Evolutionary conservation across 1,140 invertebrate species (phyloP), one percentile per base, ranked within the genome.

Genomic region (Pseudomyrmex flavicornis): DNA sequence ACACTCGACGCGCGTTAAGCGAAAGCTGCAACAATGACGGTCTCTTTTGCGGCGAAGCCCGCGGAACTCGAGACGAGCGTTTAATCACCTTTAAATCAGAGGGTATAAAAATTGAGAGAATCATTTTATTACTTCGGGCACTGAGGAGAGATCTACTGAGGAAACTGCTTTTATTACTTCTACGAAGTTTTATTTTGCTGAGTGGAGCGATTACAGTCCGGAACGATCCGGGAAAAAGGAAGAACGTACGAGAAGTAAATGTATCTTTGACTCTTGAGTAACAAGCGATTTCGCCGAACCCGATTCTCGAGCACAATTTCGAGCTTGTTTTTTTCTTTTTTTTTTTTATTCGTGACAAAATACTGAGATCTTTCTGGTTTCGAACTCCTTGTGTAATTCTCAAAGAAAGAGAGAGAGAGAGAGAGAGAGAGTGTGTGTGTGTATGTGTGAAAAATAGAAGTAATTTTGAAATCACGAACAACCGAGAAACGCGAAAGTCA

Each of bases 201-300:
- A 56, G 20, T 17, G 12, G 17, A 2, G 15, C 22, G 46, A 52
- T n/a, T 22, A 50, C 7, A 52, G 8, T 15, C 15, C 20, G 20
- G 20, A 70, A 7, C 48, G 17, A 5, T 5, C 20, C 15, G 17
- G 8, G 17, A 12, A 4, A 15, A n/a, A 61, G 17, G 12, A 9
- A 72, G 54, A 72, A 72, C 35, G 35, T 35, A 35, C 35, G 35
- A 7, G 5, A 15, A 26, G 12, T 10, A 73, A 74, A 74, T 61
- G 35, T 8, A 20, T 46, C 61, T 22, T 61, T 17, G 54, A 15
- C 17, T 20, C 50, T 20, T 26, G 20, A 70, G n/a, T 59, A 5
- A 35, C n/a, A 44, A 12, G 12, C 13, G 15, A 59, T n/a, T 59
- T 59, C 35, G n/a, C 1, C 17, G 17, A 8, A 35, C 5, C 0